phyloP scores from a whole-genome alignment of 2,888 invertebrate species.

The Phengaris alcon region DNA sequence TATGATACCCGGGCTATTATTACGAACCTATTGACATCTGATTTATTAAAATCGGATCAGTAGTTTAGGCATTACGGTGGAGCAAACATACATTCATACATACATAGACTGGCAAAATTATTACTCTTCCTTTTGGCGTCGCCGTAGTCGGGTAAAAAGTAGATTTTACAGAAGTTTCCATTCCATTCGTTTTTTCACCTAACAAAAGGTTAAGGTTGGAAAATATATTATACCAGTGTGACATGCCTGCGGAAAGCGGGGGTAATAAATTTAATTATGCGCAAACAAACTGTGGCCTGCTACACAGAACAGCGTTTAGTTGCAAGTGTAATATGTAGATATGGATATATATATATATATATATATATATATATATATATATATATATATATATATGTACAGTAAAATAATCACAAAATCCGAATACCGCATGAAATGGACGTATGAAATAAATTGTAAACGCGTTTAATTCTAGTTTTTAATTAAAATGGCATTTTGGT shows the following conservation, averaged over 20 bases:
- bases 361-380: too few relatives aligned
- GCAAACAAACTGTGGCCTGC: slow-evolving; percentile 24
- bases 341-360: too few relatives aligned
- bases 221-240: slow-evolving; percentile 14
- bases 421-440: not conserved
- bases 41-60: too few relatives aligned
- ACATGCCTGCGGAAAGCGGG: slow-evolving; percentile 17
- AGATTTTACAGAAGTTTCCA: not conserved
- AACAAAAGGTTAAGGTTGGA: slow-evolving; percentile 23
- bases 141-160: not conserved
- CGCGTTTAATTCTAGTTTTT: not conserved
- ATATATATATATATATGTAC: not conserved
- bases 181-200: slow-evolving; percentile 5
- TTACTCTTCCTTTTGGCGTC: too few relatives aligned
- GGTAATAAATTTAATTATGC: slow-evolving; percentile 24
- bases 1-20: too few relatives aligned
- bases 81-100: too few relatives aligned
- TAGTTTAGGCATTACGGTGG: too few relatives aligned
- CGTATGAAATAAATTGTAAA: not conserved
- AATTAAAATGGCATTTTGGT: too few relatives aligned
- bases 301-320: not conserved
- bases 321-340: too few relatives aligned
- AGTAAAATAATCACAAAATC: slow-evolving; percentile 14
- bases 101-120: too few relatives aligned
- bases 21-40: too few relatives aligned